Conservation (phyloP, 64 coral and sea anemone genomes). For the Actinia tenebrosa region DNA sequence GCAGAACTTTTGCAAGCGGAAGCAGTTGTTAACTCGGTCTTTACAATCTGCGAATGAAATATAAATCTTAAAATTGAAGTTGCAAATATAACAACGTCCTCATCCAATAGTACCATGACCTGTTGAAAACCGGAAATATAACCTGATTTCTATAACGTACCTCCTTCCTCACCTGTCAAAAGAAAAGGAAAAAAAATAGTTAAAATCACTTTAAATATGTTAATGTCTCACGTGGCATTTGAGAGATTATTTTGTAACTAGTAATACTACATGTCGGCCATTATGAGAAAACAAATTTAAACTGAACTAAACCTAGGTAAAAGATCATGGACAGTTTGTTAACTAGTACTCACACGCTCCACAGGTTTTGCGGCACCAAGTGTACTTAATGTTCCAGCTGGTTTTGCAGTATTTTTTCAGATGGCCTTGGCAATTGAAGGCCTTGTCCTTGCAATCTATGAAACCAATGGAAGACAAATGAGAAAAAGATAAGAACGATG, state of each 20-base stretch:
- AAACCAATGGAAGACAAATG: not conserved
- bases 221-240: too few species aligned
- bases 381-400: not conserved
- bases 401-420: not conserved
- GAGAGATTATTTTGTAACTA: too few species aligned
- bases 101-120: too few species aligned
- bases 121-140: not conserved
- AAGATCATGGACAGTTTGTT: too few species aligned
- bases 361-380: not conserved
- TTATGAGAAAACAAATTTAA: too few species aligned
- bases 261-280: too few species aligned
- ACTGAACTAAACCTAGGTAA: too few species aligned
- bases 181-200: not conserved
- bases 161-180: not conserved
- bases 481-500: not conserved
- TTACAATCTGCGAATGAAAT: not conserved
- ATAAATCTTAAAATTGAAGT: too few species aligned
- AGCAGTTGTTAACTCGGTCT: not conserved
- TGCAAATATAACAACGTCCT: too few species aligned
- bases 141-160: not conserved
- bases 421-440: not conserved
- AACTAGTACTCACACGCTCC: not conserved
- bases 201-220: not conserved
- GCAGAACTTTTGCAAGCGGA: not conserved
- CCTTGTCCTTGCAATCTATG: slow-evolving; percentile 7